Evolutionary conservation across 2,797 vertebrate genomes (phyloP).

Genomic region (Sparidentex hasta): DNA sequence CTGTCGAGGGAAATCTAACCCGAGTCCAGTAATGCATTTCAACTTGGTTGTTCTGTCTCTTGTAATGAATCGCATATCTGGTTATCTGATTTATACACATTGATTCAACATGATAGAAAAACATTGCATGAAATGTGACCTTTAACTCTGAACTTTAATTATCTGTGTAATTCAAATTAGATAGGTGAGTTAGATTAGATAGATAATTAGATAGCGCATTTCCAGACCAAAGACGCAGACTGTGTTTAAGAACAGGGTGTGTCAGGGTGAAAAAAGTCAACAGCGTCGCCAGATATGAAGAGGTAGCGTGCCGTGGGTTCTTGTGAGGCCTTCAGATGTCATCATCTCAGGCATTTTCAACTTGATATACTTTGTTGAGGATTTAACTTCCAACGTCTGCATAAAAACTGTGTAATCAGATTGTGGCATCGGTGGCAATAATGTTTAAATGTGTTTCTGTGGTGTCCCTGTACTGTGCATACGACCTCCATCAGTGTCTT

Average conservation of each 20-base stretch:
- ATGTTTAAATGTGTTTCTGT: neutral
- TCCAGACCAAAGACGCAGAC: neutral
- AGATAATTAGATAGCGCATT: too few species aligned
- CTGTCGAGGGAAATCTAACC: too few species aligned
- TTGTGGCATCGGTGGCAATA: slow-evolving; percentile 11
- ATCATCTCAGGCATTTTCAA: neutral
- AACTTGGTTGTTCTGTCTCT: too few species aligned
- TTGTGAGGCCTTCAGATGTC: slow-evolving; percentile 2
- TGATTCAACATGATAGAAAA: too few species aligned
- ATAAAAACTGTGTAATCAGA: slow-evolving; percentile 21
- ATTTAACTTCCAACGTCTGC: slow-evolving; percentile 27
- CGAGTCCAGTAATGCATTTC: too few species aligned
- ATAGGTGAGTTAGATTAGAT: too few species aligned
- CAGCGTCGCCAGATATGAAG: neutral
- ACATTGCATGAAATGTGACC: too few species aligned
- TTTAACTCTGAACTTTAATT: too few species aligned
- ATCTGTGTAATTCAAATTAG: too few species aligned
- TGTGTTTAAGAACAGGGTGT: neutral
- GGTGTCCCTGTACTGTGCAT: neutral
- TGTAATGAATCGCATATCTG: too few species aligned
- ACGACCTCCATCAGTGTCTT: neutral
- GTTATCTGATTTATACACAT: too few species aligned
- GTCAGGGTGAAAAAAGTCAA: neutral
- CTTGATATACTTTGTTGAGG: slow-evolving; percentile 9
- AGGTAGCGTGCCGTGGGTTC: neutral